Base-by-base conservation (phyloP, 2,888 invertebrate species). In the Syrphus vitripennis region DNA sequence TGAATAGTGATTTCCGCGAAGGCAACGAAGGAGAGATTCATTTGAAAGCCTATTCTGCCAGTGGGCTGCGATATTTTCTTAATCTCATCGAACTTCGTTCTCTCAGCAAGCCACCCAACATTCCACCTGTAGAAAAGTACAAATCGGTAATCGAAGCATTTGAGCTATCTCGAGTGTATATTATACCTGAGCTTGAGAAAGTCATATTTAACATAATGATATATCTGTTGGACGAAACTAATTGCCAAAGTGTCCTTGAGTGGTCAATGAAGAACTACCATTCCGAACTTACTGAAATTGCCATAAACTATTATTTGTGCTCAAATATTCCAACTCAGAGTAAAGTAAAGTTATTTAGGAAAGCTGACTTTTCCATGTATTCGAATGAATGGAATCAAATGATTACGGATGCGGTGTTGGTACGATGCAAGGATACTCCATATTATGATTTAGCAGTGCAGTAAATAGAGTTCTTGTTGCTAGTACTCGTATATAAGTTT, bases 181-280 rank as follows among this genome's bases (percentile, higher is more conserved):
- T 92, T 12, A 90, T 93, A 84, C 90, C 90, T 21, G 89, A 90
- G 3, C 88, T 93, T 89, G 93, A 92, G 87, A 80, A 82, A 24
- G 72, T 89, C 5, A 83, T 92, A 24, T 90, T 91, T 19, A 88
- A 90, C 48, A 83, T 91, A 10, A 89, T 93, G 12, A 88, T 92
- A 34, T 83, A 89, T 10, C 87, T 90, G 37, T 87, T 93, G 34
- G 90, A 91, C 81, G 89, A 90, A 5, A 89, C 89, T 4, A 92
- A 91, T 79, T 92, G 92, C 26, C 88, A 91, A 42, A 90, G 90
- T 9, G 87, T 92, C 29, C 89, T 93, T 42, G 92, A 92, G 74
- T 93, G 92, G 92, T 90, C 93, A 1, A 80, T 93, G 65, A 91
- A 90, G 75, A 92, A 93, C 87, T 91, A 91, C 50, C 92, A 93